Evolutionary conservation across 2,888 invertebrate genomes (phyloP), one percentile per base, ranked within the genome.

Genomic region (Drosophila imparisetae): DNA sequence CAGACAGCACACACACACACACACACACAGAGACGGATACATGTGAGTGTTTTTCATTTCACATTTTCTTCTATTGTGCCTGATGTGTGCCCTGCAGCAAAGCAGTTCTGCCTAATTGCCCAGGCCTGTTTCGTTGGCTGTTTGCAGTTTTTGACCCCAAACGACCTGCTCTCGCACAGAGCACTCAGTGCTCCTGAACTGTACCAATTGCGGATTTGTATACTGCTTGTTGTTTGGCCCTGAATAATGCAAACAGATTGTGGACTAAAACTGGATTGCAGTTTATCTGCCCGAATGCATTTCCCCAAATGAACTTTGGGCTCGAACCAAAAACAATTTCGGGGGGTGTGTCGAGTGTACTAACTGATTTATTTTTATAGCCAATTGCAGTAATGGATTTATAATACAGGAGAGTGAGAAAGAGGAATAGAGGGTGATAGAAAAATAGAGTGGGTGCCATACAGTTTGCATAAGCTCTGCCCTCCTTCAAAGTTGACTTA

Each of bases 81-180:
- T 65, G 58, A 53, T 67, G 66, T 76, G 45, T 55, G 79, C 38
- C 75, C 78, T 75, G 66, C 68, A 64, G 80, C 79, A 49, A 60
- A 45, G 65, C 79, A 75, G 72, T 72, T 75, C 68, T 75, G 67
- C 79, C 61, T 78, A 79, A 78, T 78, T 78, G 79, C 75, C 75
- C 68, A 13, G 63, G 50, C 62, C 40, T 49, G 32, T 64, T 53
- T 49, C 40, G 61, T 71, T 75, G 67, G 67, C 62, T 78, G 48
- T 54, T 40, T 38, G 38, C 55, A 38, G 38, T 29, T 57, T 59
- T 65, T 67, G 75, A 66, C 66, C 66, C 59, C 62, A 67, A 52
- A 32, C 58, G 57, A 53, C 64, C 60, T 48, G 53, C n/a, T 58
- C 66, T 49, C 32, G 15, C 18, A 15, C 29, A 40, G n/a, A 24